Conservation (phyloP, 2,113 vertebrate genomes). For the Datnioides undecimradiatus region DNA sequence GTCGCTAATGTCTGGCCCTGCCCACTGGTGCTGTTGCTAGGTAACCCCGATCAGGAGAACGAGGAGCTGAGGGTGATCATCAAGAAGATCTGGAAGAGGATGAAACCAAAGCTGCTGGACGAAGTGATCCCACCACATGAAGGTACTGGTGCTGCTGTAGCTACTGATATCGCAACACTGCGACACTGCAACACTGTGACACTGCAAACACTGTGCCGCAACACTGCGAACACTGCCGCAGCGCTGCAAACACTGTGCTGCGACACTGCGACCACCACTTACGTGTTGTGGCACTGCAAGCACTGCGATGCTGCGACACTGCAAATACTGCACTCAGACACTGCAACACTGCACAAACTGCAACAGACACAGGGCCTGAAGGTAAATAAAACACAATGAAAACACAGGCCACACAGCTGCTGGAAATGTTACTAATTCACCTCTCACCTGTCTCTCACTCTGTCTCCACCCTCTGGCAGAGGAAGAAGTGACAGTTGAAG, state of each 20-base stretch:
- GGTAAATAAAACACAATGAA: too few relatives aligned
- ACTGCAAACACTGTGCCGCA: too few relatives aligned
- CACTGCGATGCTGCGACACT: neutral
- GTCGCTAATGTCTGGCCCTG: neutral
- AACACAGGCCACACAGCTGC: too few relatives aligned
- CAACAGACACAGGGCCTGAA: neutral
- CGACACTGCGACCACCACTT: neutral
- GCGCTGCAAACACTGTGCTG: too few relatives aligned
- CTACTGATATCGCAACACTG: neutral
- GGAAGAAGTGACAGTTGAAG: slow-evolving; percentile 97
- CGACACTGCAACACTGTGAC: too few relatives aligned
- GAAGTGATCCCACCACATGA: slow-evolving; percentile 90
- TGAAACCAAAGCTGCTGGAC: slow-evolving; percentile 92
- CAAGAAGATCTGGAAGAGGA: slow-evolving; percentile 94
- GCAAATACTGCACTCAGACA: neutral
- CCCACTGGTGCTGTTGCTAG: slow-evolving; percentile 65
- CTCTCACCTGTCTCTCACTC: neutral
- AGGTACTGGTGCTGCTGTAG: slow-evolving; percentile 67
- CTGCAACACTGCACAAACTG: too few relatives aligned
- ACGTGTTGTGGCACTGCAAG: too few relatives aligned
- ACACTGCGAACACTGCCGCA: neutral
- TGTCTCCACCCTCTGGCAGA: slow-evolving; percentile 78
- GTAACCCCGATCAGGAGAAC: slow-evolving; percentile 89
- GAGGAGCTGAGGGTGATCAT: slow-evolving; percentile 90
- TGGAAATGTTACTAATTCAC: too few relatives aligned